phyloP scores from a whole-genome alignment of 1,140 invertebrate genomes.

The Sycophaga agraensis region DNA sequence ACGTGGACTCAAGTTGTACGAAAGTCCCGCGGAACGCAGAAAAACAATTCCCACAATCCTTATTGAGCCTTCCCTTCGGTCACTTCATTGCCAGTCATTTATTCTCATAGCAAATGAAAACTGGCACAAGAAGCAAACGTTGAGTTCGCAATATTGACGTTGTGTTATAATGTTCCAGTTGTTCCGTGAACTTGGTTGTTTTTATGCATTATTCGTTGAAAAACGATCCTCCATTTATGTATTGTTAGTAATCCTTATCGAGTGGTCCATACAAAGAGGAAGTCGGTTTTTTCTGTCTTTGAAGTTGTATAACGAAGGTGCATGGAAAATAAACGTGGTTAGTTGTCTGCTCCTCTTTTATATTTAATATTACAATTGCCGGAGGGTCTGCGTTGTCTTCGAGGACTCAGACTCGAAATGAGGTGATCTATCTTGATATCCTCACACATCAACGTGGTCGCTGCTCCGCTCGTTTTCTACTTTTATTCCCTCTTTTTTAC shows the following conservation, averaged over 20 bases:
- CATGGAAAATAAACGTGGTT: slow-evolving; percentile 30
- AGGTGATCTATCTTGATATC: slow-evolving; percentile 48
- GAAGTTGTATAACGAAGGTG: slow-evolving; percentile 28
- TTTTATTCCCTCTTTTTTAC: slow-evolving; percentile 27
- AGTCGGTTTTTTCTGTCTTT: slow-evolving; percentile 30
- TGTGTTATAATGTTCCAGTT: slow-evolving; percentile 27
- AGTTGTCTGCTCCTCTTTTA: slow-evolving; percentile 31
- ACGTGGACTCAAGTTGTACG: slow-evolving; percentile 31
- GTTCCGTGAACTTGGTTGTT: slow-evolving; percentile 30
- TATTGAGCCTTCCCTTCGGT: slow-evolving; percentile 42
- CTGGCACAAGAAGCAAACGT: slow-evolving; percentile 18
- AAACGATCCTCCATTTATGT: slow-evolving; percentile 32
- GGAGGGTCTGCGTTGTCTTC: slow-evolving; percentile 43
- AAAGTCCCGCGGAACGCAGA: slow-evolving; percentile 44
- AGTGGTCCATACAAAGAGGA: slow-evolving; percentile 31
- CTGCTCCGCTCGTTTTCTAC: slow-evolving; percentile 41
- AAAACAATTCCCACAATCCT: slow-evolving; percentile 54
- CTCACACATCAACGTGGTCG: slow-evolving; percentile 52
- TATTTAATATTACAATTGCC: slow-evolving; percentile 27
- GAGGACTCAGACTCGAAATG: slow-evolving; percentile 45
- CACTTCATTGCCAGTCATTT: slow-evolving; percentile 24
- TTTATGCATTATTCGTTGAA: slow-evolving; percentile 31
- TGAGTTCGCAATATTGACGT: slow-evolving; percentile 21
- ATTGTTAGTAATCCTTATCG: slow-evolving; percentile 22
- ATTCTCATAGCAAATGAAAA: neutral